Evolutionary conservation across 2,888 invertebrate species (phyloP).

Genomic region (Acleris holmiana): DNA sequence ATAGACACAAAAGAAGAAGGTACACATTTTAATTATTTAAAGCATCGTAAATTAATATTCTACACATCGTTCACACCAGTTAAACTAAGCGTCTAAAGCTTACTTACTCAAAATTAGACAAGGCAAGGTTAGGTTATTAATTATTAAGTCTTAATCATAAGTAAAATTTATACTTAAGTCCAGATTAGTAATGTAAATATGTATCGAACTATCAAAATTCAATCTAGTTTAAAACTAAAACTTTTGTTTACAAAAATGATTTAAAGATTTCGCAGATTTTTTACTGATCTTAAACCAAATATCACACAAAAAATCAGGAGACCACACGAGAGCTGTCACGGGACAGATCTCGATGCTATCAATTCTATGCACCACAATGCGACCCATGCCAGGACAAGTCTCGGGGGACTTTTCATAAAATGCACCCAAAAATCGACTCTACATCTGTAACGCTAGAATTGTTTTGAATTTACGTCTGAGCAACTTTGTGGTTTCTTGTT

Average conservation of each 20-base stretch:
- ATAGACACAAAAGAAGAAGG: no score
- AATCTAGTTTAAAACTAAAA: no score
- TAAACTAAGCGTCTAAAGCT: no score
- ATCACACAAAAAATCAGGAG: constrained; percentile 42
- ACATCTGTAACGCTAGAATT: not conserved
- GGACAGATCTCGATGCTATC: constrained; percentile 64
- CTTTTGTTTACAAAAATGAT: not conserved
- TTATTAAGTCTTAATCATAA: no score
- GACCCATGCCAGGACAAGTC: constrained; percentile 43
- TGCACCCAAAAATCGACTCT: not conserved
- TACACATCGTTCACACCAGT: no score
- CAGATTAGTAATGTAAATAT: no score
- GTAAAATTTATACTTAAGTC: no score
- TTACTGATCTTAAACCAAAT: constrained; percentile 14
- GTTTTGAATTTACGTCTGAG: not conserved
- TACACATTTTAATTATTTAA: no score
- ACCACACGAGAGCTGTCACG: constrained; percentile 68
- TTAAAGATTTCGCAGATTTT: constrained; percentile 1
- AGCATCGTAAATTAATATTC: no score
- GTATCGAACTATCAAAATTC: no score
- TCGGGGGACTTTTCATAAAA: constrained; percentile 10
- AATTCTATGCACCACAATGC: constrained; percentile 55
- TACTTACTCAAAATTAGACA: no score
- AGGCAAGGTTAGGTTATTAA: no score
- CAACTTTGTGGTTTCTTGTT: constrained; percentile 7